Evolutionary conservation across 1,140 invertebrate genomes (phyloP).

Genomic region (Achatina immaculata): DNA sequence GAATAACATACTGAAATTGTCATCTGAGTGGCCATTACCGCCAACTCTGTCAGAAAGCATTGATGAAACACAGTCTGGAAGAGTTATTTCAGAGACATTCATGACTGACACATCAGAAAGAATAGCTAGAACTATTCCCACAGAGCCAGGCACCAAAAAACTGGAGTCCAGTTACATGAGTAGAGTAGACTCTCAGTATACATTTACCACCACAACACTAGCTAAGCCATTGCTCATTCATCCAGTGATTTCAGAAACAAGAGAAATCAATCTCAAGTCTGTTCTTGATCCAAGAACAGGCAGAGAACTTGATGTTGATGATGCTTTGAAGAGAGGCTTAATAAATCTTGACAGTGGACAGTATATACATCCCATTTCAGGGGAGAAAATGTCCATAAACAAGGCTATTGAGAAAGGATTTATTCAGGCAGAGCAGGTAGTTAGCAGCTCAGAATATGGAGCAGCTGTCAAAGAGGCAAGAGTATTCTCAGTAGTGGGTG

Average conservation of each 20-base stretch:
- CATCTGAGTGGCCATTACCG: constrained; percentile 83
- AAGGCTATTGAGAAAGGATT: constrained; percentile 78
- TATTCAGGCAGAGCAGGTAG: constrained; percentile 57
- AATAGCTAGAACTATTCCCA: constrained; percentile 42
- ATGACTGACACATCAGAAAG: constrained; percentile 44
- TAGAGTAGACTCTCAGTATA: constrained; percentile 59
- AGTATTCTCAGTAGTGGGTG: constrained; percentile 74
- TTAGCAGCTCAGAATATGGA: constrained; percentile 41
- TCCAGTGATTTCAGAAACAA: constrained; percentile 59
- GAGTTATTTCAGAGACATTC: constrained; percentile 41
- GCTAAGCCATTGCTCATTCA: constrained; percentile 59
- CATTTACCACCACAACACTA: constrained; percentile 62
- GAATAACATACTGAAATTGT: constrained; percentile 82
- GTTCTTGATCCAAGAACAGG: constrained; percentile 87
- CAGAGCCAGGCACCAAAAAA: constrained; percentile 41
- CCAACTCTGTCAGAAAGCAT: constrained; percentile 79
- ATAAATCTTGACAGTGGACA: constrained; percentile 77
- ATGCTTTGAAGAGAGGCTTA: constrained; percentile 78
- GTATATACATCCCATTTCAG: constrained; percentile 81
- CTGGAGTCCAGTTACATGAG: constrained; percentile 58
- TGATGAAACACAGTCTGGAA: constrained; percentile 30
- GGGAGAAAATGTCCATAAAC: constrained; percentile 81
- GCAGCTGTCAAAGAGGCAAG: constrained; percentile 64
- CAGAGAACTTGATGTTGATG: constrained; percentile 82
- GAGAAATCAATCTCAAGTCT: constrained; percentile 71